Evolutionary conservation across 2,888 invertebrate species (phyloP), one percentile per base, ranked within the genome.

Genomic region (Ligdia adustata): DNA sequence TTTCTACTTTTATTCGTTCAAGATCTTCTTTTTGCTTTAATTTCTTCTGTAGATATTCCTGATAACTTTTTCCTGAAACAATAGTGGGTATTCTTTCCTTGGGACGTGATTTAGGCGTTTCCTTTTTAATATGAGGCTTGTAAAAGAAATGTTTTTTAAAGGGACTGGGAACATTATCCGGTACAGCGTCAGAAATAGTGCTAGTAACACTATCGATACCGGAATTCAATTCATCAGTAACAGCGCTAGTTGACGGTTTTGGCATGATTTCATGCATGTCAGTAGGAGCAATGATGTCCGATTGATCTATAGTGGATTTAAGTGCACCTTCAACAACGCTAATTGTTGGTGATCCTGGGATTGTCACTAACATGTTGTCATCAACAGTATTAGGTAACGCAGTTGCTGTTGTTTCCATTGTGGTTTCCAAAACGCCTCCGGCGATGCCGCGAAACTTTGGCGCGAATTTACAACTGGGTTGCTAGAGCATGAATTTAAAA

Each of bases 391-490:
- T 46, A 46, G 49, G 54, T 43, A 54, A 13, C 54, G 46, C 50
- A 54, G 49, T 54, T 54, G 54, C 54, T 54, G 40, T 18, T 54
- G 50, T 34, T 43, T 31, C 15, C 29, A 31, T 31, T 47, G 52
- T 47, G 47, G 52, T 52, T 47, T 47, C 40, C 47, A 52, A 52
- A 52, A 52, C 35, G 47, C 39, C 45, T n/a, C n/a, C n/a, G n/a
- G n/a, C n/a, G n/a, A n/a, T n/a, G n/a, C n/a, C n/a, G n/a, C n/a
- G n/a, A n/a, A n/a, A n/a, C n/a, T n/a, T n/a, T n/a, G n/a, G n/a
- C n/a, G n/a, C n/a, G n/a, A n/a, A n/a, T n/a, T n/a, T n/a, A n/a
- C n/a, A n/a, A n/a, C n/a, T n/a, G n/a, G n/a, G n/a, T n/a, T n/a
- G n/a, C n/a, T n/a, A n/a, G n/a, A n/a, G n/a, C n/a, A n/a, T n/a